Base-by-base conservation (phyloP, 2,797 vertebrate species). In the Sebastes itinus region DNA sequence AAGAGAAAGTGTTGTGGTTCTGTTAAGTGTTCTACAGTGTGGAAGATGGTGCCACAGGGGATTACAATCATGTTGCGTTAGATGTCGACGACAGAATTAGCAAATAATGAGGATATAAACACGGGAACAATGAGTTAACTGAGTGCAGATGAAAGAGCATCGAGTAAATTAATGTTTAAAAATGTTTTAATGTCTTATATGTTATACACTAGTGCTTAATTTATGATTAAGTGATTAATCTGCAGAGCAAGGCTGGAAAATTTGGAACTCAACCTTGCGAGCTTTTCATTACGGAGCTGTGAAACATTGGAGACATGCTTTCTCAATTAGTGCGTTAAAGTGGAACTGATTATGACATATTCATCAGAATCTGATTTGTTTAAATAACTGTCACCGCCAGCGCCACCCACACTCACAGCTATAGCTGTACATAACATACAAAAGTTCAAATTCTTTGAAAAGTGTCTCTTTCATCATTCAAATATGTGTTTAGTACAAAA, bases 261-360 rank as follows among this genome's bases (percentile, higher is more conserved):
- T 81, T 61, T 84, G 66, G 66, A 81, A 77, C 71, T 68, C 77
- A 85, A 28, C 72, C 74, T 78, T 77, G 74, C 71, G 27, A 76
- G 72, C 69, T 59, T 81, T 75, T 91, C 72, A 92, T 87, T 81
- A 84, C 11, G 4, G 75, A 55, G 69, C 70, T 27, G 75, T 78
- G 81, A 75, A 88, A 92, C 77, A 84, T 33, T 60, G 25, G 20
- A 84, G 87, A 90, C 78, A 87, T 72, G 87, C 38, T 81, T 88
- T 88, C 61, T 92, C 59, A 81, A 85, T 90, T 89, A 92, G 80
- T 38, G 78, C 84, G 66, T 63, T 70, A 82, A 84, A 86, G 82
- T 88, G 74, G 80, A 92, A 91, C 83, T 86, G 84, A 94, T 92
- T 76, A 75, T 78, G 80, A 86, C 87, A 80, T 79, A 81, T 83